Conservation (phyloP, 2,797 vertebrate genomes). For the Melanotaenia boesemani region DNA sequence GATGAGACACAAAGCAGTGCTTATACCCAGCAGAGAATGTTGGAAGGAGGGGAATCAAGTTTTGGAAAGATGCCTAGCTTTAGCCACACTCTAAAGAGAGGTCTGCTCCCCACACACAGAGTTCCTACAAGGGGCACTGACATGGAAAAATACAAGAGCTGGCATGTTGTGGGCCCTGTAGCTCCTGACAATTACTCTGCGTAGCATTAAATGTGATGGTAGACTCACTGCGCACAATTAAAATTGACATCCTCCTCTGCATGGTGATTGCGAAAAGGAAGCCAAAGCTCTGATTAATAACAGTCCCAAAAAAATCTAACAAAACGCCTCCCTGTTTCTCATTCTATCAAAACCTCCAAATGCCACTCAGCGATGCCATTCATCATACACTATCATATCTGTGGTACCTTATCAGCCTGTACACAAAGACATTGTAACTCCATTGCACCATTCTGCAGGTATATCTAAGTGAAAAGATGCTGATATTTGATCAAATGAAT, state of each 20-base stretch:
- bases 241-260: slow-evolving; percentile 25
- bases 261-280: slow-evolving; percentile 7
- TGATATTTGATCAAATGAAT: slow-evolving; percentile 76
- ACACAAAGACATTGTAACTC: slow-evolving; percentile 47
- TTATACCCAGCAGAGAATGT: slow-evolving; percentile 69
- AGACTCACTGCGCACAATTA: slow-evolving; percentile 42
- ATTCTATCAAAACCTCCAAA: slow-evolving; percentile 52
- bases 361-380: slow-evolving; percentile 35
- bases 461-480: slow-evolving; percentile 62
- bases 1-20: slow-evolving; percentile 67
- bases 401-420: slow-evolving; percentile 45
- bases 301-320: slow-evolving; percentile 21
- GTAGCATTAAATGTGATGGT: slow-evolving; percentile 48
- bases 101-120: slow-evolving; percentile 73
- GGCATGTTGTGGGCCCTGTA: slow-evolving; percentile 72
- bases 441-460: slow-evolving; percentile 49
- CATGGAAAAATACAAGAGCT: slow-evolving; percentile 80
- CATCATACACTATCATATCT: slow-evolving; percentile 35
- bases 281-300: slow-evolving; percentile 28
- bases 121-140: slow-evolving; percentile 73
- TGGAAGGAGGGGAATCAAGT: slow-evolving; percentile 48
- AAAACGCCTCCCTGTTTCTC: slow-evolving; percentile 46
- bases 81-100: slow-evolving; percentile 67
- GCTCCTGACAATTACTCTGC: slow-evolving; percentile 57
- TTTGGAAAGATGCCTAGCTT: slow-evolving; percentile 77